These are phyloP conservation scores for Mustela erminea DNA, from an alignment of 2,797 vertebrate genomes.

Conservation along the genomic window DNA sequence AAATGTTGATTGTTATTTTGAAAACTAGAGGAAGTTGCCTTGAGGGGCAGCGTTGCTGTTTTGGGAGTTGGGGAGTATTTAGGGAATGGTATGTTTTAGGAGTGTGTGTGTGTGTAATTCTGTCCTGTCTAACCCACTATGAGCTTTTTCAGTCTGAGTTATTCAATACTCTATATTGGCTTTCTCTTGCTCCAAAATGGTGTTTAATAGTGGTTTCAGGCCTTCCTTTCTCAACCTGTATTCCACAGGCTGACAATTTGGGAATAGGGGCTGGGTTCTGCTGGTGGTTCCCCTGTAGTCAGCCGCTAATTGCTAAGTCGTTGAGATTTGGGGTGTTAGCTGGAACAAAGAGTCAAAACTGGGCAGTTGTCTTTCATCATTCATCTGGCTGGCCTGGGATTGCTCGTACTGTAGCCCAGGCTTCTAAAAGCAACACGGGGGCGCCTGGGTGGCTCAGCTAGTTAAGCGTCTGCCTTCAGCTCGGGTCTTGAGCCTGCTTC, in stretches of 20 bases:
- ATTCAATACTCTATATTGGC: neutral
- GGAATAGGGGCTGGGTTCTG: neutral
- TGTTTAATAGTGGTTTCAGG: neutral
- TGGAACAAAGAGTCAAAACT: neutral
- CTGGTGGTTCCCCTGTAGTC: neutral
- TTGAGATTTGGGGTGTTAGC: neutral
- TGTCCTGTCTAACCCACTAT: neutral
- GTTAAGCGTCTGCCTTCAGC: too few species aligned
- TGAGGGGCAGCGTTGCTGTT: neutral
- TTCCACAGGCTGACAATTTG: neutral
- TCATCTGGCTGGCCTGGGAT: neutral
- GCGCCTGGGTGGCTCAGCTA: too few species aligned
- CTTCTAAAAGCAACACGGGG: too few species aligned
- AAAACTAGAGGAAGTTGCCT: neutral
- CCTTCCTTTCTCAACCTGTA: neutral
- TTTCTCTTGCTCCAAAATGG: neutral
- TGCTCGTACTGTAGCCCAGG: too few species aligned
- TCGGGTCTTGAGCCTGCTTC: too few species aligned
- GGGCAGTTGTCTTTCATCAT: neutral
- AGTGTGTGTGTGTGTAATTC: neutral
- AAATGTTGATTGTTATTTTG: neutral
- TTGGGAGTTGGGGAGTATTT: neutral
- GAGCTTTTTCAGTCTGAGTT: neutral
- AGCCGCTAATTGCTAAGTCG: neutral
- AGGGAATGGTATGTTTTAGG: neutral